Evolutionary conservation across 2,888 invertebrate genomes (phyloP).

Genomic region (Trachelus iudaicus): DNA sequence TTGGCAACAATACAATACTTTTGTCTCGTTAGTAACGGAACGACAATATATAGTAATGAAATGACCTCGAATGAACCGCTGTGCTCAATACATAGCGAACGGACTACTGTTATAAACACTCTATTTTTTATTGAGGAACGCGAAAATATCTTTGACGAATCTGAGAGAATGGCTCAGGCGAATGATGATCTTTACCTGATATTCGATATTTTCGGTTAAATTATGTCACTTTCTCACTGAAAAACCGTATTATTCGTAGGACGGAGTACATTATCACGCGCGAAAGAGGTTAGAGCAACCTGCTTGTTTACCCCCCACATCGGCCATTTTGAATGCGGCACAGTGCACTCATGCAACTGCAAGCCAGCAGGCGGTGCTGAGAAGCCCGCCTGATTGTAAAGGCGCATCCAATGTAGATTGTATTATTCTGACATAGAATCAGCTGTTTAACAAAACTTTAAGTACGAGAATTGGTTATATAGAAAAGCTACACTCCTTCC

Average conservation of each 20-base stretch:
- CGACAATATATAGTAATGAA: slow-evolving; percentile 21
- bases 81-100: slow-evolving; percentile 44
- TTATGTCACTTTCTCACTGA: slow-evolving; percentile 8
- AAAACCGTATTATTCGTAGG: background rate
- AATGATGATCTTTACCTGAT: slow-evolving; percentile 4
- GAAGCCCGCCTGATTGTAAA: background rate
- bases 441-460: background rate
- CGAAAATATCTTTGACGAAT: slow-evolving; percentile 17
- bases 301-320: slow-evolving; percentile 55
- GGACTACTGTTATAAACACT: slow-evolving; percentile 43
- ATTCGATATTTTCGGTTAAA: background rate
- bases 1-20: background rate
- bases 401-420: background rate
- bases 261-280: slow-evolving; percentile 34
- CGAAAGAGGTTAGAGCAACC: slow-evolving; percentile 52
- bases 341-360: slow-evolving; percentile 27
- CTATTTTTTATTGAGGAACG: slow-evolving; percentile 27
- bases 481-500: background rate
- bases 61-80: slow-evolving; percentile 47
- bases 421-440: background rate
- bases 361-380: background rate
- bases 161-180: background rate
- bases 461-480: background rate
- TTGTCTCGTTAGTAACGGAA: background rate
- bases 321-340: slow-evolving; percentile 54